A percentile compares a stretch with the other conserved stretches of the same genome.
Conservation (phyloP, 2,797 vertebrate species). For the Myotis myotis region DNA sequence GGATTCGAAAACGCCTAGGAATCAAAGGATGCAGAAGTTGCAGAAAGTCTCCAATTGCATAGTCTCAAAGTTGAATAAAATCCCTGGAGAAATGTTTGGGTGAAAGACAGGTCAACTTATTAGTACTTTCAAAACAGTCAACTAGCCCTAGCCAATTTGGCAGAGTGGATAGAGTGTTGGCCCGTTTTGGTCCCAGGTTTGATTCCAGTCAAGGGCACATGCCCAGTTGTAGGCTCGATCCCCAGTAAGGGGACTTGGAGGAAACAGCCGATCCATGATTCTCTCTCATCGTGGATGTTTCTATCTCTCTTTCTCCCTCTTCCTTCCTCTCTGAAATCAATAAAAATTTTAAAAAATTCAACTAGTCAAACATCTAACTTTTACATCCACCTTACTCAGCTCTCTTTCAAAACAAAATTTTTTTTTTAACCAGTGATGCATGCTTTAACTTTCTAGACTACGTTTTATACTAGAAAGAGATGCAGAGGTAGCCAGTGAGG, state of each 20-base stretch:
- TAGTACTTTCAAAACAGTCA: background rate
- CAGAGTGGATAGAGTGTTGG: no score
- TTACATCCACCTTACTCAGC: background rate
- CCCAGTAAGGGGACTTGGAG: no score
- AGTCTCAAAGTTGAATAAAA: background rate
- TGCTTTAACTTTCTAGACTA: constrained; percentile 6
- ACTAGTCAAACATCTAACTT: background rate
- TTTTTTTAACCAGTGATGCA: background rate
- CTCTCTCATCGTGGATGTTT: no score
- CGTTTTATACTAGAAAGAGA: constrained; percentile 3
- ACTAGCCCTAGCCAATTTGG: background rate
- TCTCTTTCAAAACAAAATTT: background rate
- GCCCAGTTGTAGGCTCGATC: no score
- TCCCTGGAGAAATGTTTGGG: no score
- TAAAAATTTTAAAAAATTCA: background rate
- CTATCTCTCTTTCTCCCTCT: no score
- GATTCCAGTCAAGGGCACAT: no score
- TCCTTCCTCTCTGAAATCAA: no score
- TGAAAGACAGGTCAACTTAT: no score
- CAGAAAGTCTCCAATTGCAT: background rate
- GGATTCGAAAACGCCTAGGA: background rate
- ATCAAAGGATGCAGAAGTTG: background rate
- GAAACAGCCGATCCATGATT: no score
- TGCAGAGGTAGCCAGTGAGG: background rate
- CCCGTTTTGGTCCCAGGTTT: no score